Evolutionary conservation across 2,797 vertebrate species (phyloP).

Genomic region (Syncerus caffer): DNA sequence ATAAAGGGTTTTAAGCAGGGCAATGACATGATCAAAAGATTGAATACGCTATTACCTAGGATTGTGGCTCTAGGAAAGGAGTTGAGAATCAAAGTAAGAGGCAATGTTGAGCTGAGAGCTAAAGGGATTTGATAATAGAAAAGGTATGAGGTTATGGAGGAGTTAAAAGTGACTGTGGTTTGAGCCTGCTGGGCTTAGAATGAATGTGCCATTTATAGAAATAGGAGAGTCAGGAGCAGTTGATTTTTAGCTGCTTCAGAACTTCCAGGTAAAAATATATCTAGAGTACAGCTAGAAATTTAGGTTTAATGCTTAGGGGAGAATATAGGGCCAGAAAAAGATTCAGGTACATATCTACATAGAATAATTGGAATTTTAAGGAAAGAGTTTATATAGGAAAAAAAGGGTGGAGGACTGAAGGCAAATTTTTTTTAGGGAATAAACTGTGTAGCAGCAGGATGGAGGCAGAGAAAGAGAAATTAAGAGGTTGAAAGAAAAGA

Average conservation of each 20-base stretch:
- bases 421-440: not conserved
- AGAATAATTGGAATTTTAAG: constrained; percentile 15
- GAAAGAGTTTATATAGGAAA: not conserved
- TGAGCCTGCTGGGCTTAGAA: constrained; percentile 4
- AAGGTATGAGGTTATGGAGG: not conserved
- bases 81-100: not conserved
- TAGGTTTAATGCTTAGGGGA: not conserved
- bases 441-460: not conserved
- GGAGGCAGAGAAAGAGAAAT: not conserved
- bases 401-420: not conserved
- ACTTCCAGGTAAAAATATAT: constrained; percentile 2
- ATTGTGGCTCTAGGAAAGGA: not conserved
- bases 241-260: constrained; percentile 13
- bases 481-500: constrained; percentile 8
- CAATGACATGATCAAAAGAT: not conserved
- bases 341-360: not conserved
- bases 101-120: not conserved
- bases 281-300: not conserved
- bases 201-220: constrained; percentile 15
- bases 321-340: not conserved
- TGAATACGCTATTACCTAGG: not conserved
- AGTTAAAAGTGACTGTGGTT: not conserved
- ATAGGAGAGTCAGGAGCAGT: not conserved
- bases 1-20: not conserved
- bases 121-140: not conserved